Percentiles rank a stretch among this genome's conserved stretches.
Conservation (phyloP, 1,140 invertebrate species). For the Cryptotermes secundus region DNA sequence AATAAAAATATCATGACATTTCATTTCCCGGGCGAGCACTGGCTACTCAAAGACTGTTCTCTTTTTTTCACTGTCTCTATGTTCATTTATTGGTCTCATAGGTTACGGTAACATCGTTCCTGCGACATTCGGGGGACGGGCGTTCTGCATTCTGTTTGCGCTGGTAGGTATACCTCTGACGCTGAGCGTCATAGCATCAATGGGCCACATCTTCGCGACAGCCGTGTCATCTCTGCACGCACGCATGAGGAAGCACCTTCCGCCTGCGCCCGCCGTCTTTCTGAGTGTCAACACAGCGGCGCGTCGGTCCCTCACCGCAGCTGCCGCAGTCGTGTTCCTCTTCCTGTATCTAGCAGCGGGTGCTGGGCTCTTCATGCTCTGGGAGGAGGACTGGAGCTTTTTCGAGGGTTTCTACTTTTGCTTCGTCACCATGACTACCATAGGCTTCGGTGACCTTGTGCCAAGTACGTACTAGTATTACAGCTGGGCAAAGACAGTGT, state of each 20-base stretch:
- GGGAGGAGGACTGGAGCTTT: constrained; percentile 87
- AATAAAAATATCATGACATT: too few relatives aligned
- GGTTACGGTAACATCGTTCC: constrained; percentile 96
- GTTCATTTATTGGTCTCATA: constrained; percentile 50
- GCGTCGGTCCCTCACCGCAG: constrained; percentile 61
- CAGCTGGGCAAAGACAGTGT: too few relatives aligned
- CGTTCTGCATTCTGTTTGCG: constrained; percentile 91
- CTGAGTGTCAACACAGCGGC: constrained; percentile 45
- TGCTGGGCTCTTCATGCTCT: constrained; percentile 64
- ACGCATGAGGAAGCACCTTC: constrained; percentile 34
- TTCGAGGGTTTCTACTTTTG: constrained; percentile 94
- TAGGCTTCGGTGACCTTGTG: constrained; percentile 89
- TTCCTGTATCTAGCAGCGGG: constrained; percentile 76
- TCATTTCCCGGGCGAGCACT: too few relatives aligned
- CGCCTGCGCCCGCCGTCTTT: neutral
- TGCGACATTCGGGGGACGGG: constrained; percentile 76
- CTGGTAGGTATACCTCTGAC: constrained; percentile 91
- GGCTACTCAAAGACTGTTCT: too few relatives aligned
- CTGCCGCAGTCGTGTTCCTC: constrained; percentile 69
- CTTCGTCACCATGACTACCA: constrained; percentile 93
- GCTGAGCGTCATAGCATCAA: constrained; percentile 88
- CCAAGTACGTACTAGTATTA: constrained; percentile 65
- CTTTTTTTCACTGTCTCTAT: too few relatives aligned
- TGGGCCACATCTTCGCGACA: constrained; percentile 83
- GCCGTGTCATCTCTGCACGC: constrained; percentile 55